Conservation (phyloP, 2,888 invertebrate species). For the Erebia palarica region DNA sequence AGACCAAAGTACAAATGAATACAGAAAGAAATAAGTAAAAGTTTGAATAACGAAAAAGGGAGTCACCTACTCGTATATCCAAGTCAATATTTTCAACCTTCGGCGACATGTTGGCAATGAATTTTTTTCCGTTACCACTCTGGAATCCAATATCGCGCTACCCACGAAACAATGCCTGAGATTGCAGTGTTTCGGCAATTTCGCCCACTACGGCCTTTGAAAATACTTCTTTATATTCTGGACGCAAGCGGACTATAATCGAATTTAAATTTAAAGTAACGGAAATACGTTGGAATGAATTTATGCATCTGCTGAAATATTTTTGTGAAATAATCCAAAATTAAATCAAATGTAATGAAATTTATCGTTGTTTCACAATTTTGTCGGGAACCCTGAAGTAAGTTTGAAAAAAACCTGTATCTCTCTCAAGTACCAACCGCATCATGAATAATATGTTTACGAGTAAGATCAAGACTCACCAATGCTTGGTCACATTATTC, state of each 20-base stretch:
- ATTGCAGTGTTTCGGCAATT: constrained; percentile 65
- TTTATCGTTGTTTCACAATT: no score
- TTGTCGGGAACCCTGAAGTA: no score
- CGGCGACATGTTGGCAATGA: constrained; percentile 23
- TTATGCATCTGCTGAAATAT: background rate
- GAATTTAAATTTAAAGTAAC: constrained; percentile 47
- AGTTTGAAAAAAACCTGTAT: no score
- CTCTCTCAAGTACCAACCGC: no score
- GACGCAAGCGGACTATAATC: constrained; percentile 39
- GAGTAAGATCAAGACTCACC: no score
- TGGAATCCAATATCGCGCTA: constrained; percentile 47
- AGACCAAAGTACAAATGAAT: no score
- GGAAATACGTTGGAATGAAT: background rate
- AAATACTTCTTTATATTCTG: constrained; percentile 56
- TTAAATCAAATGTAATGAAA: no score
- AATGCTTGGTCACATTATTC: no score
- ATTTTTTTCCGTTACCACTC: constrained; percentile 25
- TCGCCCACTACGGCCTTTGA: constrained; percentile 54
- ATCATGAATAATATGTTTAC: no score
- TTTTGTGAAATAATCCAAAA: background rate
- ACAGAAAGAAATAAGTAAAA: no score
- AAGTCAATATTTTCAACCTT: constrained; percentile 19
- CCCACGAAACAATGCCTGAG: constrained; percentile 44
- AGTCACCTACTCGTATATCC: background rate
- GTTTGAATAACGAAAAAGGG: no score